A percentile compares a stretch with the other conserved stretches of the same genome.
Conservation (phyloP, 2,113 vertebrate genomes). For the Thinocorus orbignyianus region DNA sequence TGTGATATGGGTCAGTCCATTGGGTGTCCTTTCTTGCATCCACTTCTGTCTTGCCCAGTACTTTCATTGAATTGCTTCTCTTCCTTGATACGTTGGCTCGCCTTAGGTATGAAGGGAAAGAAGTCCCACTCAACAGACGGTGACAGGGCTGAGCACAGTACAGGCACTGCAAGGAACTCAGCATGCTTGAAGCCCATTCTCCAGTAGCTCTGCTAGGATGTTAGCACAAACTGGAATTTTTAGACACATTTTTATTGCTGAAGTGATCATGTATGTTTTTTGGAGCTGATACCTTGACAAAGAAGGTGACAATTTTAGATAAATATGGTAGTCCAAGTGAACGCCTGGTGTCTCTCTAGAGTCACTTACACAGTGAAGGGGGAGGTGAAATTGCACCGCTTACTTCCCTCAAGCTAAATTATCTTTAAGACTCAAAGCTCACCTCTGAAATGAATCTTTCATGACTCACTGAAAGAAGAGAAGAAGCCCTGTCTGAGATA, state of each 20-base stretch:
- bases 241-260: not conserved
- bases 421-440: slow-evolving; percentile 18
- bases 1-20: not conserved
- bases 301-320: not conserved
- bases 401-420: not conserved
- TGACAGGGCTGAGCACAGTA: not conserved
- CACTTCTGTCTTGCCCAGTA: not conserved
- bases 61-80: not conserved
- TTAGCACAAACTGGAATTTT: not conserved
- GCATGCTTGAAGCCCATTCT: not conserved
- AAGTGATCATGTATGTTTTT: not conserved
- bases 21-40: not conserved
- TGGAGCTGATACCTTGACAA: not conserved
- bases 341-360: not conserved
- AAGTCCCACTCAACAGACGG: not conserved
- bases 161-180: not conserved
- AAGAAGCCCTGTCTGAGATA: slow-evolving; percentile 1
- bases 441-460: slow-evolving; percentile 37
- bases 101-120: not conserved
- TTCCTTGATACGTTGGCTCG: not conserved
- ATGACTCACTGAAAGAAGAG: slow-evolving; percentile 37
- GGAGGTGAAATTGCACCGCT: not conserved
- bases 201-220: not conserved
- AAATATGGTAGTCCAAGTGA: not conserved
- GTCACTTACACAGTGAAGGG: not conserved